Conservation (phyloP, 2,888 invertebrate genomes). For the Lamellibrachia columna region DNA sequence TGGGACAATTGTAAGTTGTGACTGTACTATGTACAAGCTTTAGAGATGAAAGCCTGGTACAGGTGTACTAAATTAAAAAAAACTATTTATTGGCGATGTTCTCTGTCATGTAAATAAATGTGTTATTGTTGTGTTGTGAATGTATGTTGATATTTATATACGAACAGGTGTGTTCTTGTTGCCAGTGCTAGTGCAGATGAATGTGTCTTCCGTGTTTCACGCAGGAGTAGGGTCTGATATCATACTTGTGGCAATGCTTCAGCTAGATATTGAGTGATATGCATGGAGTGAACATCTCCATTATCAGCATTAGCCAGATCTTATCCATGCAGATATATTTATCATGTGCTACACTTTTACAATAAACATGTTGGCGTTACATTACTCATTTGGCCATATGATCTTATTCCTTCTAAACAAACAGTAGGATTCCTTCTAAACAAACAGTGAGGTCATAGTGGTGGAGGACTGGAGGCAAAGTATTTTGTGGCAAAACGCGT, state of each 20-base stretch:
- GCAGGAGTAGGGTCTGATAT: not conserved
- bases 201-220: not conserved
- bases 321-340: slow-evolving; percentile 1
- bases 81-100: not conserved
- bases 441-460: not conserved
- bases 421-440: not conserved
- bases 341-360: not conserved
- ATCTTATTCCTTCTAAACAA: not conserved
- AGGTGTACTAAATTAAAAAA: not conserved
- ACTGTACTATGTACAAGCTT: not conserved
- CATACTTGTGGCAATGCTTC: not conserved
- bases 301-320: not conserved
- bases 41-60: not conserved
- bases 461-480: no score
- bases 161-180: not conserved
- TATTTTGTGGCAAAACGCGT: no score
- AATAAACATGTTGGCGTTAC: slow-evolving; percentile 4
- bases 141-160: not conserved
- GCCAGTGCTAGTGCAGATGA: not conserved
- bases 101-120: not conserved
- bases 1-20: not conserved
- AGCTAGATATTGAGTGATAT: no score
- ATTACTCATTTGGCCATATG: not conserved
- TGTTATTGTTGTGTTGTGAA: not conserved
- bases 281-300: no score